Evolutionary conservation across 2,113 vertebrate genomes (phyloP), one percentile per base, ranked within the genome.

Genomic region (Cromileptes altivelis): DNA sequence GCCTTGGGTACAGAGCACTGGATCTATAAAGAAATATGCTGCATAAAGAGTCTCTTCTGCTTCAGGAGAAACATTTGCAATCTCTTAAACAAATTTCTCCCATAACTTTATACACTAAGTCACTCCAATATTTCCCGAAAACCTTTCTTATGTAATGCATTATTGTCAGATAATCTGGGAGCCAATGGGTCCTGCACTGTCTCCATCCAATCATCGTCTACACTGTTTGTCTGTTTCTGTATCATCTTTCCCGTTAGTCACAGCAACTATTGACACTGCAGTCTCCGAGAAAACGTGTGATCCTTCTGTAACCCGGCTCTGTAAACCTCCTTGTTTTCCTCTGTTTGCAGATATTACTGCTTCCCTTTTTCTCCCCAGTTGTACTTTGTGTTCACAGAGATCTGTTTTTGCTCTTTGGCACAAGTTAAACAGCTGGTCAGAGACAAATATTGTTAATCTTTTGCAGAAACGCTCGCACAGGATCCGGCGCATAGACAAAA

Each of bases 221-320:
- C 19, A 1, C 45, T 77, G 56, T 55, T 25, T 70, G 37, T 37
- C 21, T 82, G 30, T 71, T 49, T 23, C 53, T 53, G 52, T 75
- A 45, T 52, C 3, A 45, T 53, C 52, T 82, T 57, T 58, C 25
- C 27, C 14, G n/a, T 62, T 50, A 18, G 42, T 65, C 30, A 71
- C 67, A 63, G 50, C 21, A 65, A 42, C 50, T 50, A 49, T n/a
- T 82, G 21, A 70, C 57, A 52, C 63, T 10, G 23, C 52, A 67
- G 42, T 37, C 23, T 73, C 10, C 23, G 17, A 10, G 11, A 37
- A 52, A 53, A 42, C 23, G 27, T 69, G 72, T 47, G 56, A 69
- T 55, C 8, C 23, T 6, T 69, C 18, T 68, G 6, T 40, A 78
- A 12, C 55, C 25, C 8, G n/a, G 21, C 6, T 47, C 19, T 73